phyloP scores from a whole-genome alignment of 2,113 vertebrate species.

The Amazona guildingii region DNA sequence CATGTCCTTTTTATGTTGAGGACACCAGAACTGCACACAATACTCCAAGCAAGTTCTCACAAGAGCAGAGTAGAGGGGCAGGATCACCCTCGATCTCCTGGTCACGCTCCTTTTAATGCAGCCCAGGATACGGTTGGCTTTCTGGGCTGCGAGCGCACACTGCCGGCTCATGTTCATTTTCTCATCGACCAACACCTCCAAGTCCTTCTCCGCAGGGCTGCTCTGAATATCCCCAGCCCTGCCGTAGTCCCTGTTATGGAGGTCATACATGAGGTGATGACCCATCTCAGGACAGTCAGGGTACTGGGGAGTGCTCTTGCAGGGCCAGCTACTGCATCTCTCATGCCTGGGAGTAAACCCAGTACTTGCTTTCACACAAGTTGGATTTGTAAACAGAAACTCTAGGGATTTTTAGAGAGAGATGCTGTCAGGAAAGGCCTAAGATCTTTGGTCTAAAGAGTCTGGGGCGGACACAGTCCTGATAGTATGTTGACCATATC shows the following conservation, averaged over 20 bases:
- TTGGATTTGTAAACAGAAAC: not conserved
- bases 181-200: too few species aligned
- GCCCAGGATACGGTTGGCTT: too few species aligned
- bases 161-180: too few species aligned
- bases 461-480: not conserved
- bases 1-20: too few species aligned
- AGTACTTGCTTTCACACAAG: not conserved
- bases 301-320: not conserved
- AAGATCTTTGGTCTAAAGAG: not conserved
- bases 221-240: not conserved
- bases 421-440: not conserved
- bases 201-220: too few species aligned
- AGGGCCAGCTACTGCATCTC: not conserved
- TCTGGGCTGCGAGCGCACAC: too few species aligned
- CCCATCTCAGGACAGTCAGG: not conserved
- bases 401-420: not conserved
- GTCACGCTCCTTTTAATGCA: too few species aligned
- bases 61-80: too few species aligned
- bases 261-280: not conserved
- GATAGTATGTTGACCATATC: not conserved
- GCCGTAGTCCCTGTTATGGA: not conserved
- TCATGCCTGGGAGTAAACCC: not conserved
- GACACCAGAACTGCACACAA: too few species aligned
- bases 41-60: too few species aligned
- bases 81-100: too few species aligned